These are phyloP conservation scores for Oryzias celebensis DNA, from an alignment of 2,113 vertebrate species.

Conservation along the genomic window DNA sequence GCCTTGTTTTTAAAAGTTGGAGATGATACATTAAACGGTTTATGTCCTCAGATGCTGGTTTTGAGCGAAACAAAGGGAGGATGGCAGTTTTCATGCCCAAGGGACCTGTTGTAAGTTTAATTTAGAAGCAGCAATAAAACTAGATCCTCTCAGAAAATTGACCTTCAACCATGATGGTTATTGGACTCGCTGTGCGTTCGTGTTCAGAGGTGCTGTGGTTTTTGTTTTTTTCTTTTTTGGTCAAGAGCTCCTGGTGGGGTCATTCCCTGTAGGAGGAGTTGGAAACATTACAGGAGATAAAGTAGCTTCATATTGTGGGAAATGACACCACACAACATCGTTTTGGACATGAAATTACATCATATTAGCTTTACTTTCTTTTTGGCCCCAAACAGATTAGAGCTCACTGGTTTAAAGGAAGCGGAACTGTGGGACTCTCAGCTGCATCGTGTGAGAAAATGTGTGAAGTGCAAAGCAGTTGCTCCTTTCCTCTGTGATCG, in stretches of 20 bases:
- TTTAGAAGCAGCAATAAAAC: constrained; percentile 29
- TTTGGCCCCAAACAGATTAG: constrained; percentile 1
- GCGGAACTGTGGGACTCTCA: too few species aligned
- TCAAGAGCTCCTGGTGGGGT: constrained; percentile 6
- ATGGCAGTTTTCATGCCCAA: constrained; percentile 14
- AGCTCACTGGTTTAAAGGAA: not conserved
- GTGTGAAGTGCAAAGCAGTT: too few species aligned
- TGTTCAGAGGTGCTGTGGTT: constrained; percentile 3
- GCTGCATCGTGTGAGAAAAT: too few species aligned
- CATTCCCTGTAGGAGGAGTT: not conserved
- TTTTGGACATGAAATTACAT: constrained; percentile 5
- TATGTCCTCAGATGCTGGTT: constrained; percentile 10
- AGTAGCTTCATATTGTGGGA: not conserved
- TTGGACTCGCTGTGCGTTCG: not conserved
- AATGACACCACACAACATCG: not conserved
- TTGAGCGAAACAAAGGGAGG: not conserved
- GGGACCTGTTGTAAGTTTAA: constrained; percentile 22
- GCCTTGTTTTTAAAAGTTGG: not conserved
- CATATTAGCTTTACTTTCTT: constrained; percentile 6
- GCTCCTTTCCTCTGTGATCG: too few species aligned
- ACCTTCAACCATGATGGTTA: constrained; percentile 1
- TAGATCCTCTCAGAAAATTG: constrained; percentile 12
- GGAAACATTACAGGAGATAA: constrained; percentile 4
- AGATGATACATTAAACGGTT: constrained; percentile 4
- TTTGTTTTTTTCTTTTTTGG: constrained; percentile 8